Evolutionary conservation across 2,797 vertebrate species (phyloP).

Genomic region (Leuciscus waleckii): DNA sequence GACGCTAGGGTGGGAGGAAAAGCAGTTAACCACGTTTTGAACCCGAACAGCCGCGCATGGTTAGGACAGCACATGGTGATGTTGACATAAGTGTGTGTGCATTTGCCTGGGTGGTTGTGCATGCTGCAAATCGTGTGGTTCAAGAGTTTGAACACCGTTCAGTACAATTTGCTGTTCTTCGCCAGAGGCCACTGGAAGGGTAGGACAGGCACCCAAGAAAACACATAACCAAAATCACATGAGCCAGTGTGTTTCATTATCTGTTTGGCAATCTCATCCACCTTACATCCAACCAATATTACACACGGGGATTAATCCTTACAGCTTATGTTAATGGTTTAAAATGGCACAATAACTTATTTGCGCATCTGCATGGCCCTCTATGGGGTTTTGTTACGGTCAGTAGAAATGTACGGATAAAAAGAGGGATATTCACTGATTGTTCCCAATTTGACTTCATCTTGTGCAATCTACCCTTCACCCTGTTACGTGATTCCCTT

Average conservation of each 20-base stretch:
- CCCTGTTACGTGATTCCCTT: constrained; percentile 6
- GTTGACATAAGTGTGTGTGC: constrained; percentile 22
- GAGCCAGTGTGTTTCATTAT: constrained; percentile 54
- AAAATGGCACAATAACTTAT: constrained; percentile 3
- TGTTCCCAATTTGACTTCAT: constrained; percentile 21
- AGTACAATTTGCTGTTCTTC: constrained; percentile 3
- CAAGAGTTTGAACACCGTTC: constrained; percentile 11
- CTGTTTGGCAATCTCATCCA: constrained; percentile 29
- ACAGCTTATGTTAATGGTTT: constrained; percentile 24
- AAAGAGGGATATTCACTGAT: neutral
- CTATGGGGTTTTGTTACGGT: constrained; percentile 15
- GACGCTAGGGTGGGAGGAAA: constrained; percentile 21
- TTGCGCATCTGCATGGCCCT: constrained; percentile 34
- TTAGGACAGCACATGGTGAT: constrained; percentile 24
- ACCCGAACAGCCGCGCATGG: constrained; percentile 19
- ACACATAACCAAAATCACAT: constrained; percentile 46
- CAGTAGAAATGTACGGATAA: neutral
- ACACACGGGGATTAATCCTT: constrained; percentile 5
- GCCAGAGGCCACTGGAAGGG: constrained; percentile 35
- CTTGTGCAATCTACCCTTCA: constrained; percentile 38
- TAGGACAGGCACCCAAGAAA: constrained; percentile 44
- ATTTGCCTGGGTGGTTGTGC: constrained; percentile 8
- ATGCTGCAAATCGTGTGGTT: constrained; percentile 11
- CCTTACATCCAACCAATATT: constrained; percentile 18
- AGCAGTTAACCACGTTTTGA: constrained; percentile 36